Evolutionary conservation across 2,888 invertebrate genomes (phyloP), one percentile per base, ranked within the genome.

Genomic region (Hirtodrosophila histrioides): DNA sequence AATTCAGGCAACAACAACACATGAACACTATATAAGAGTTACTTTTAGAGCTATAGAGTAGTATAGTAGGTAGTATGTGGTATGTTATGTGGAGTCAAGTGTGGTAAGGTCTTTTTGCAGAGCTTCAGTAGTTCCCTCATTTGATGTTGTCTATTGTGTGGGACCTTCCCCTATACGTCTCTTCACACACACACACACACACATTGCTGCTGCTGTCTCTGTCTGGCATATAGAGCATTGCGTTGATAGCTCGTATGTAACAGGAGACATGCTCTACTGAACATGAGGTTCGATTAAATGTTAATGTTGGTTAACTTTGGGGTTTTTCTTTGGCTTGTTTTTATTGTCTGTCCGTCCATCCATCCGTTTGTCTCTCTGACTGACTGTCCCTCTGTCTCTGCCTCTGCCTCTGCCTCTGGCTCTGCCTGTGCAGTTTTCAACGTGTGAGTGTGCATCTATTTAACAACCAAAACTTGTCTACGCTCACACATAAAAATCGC

Each of bases 241-340:
- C 50, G 75, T 61, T 78, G 85, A 84, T 88, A 86, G 72, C 81
- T 83, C 70, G 78, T 88, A 78, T 88, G 85, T 82, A 86, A 86
- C 90, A 89, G 90, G 90, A 90, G 90, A 90, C 85, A 90, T 85
- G 90, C 90, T 90, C 90, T 90, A 90, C 89, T 90, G 90, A 90
- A 90, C 90, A 88, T 89, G 89, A 90, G 89, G 90, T 90, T 90
- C 90, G 90, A 90, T 90, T 90, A 90, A 90, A 90, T 90, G 90
- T 89, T 90, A 90, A 90, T 90, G 89, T 89, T 90, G 90, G 89
- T 90, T 90, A 89, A 90, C 89, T 90, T 90, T 88, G 87, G 80
- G 81, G 85, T 82, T 88, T 89, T 88, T 84, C 85, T 84, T 77
- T 76, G 46, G 64, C 69, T 75, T 72, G 70, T 74, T 72, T 71